Base-by-base conservation (phyloP, 2,888 invertebrate genomes). In the Lottia gigantea region DNA sequence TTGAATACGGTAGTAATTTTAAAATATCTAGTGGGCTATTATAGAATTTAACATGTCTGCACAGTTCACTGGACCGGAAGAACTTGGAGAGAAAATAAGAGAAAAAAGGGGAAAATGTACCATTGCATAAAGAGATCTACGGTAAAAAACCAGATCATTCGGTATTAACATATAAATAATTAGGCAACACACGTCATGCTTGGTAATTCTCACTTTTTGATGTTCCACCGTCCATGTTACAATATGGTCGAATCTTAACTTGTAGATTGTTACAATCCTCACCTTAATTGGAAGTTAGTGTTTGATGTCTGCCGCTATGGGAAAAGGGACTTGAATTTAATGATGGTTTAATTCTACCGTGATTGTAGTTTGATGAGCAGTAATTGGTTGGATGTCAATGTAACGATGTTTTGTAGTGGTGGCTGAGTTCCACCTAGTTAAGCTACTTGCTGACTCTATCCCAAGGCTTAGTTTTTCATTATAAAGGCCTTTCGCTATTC, bases 301-400 rank as follows among this genome's bases (percentile, higher is more conserved):
- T 55, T 55, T 55, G 55, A 55, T 55, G 55, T 55, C 23, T 23
- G 55, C 11, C 23, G 55, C 19, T 55, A 23, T 55, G 19, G 55
- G 55, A 23, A 55, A 40, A 55, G 55, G 23, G 55, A 55, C 55
- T 55, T 23, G 55, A 55, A 23, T 55, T 55, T 55, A 55, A 55
- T 55, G 55, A 55, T 23, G 55, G 55, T 55, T 55, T 55, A 55
- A 55, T 55, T 11, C 55, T 55, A 55, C 23, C 19, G 19, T 55
- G 55, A 55, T 55, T 23, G 55, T 55, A 23, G 55, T 55, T 55
- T 55, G 55, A 55, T 55, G 55, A 55, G 55, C 55, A 55, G 55
- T 55, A 55, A 55, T 55, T 55, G 55, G 55, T 55, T 55, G 55
- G 40, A 19, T 55, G 55, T 55, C 55, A 55, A 55, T 55, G 55